Evolutionary conservation across 2,113 vertebrate species (phyloP).

Genomic region (Jacana jacana): DNA sequence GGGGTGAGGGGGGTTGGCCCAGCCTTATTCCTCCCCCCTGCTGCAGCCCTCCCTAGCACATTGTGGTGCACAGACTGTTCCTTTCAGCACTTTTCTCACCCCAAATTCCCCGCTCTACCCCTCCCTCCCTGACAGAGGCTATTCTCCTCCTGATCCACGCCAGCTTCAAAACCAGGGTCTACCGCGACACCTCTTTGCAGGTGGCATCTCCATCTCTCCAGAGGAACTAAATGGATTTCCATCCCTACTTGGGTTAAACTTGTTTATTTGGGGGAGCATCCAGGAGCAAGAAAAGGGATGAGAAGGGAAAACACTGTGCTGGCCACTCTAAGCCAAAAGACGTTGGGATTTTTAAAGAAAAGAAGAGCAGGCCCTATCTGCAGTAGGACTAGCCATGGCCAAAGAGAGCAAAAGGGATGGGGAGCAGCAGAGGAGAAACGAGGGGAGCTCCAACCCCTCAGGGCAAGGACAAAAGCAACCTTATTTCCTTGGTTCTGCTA

Average conservation of each 20-base stretch:
- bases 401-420: background rate
- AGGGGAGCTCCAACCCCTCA: background rate
- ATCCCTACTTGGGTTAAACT: background rate
- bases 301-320: background rate
- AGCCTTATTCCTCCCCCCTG: background rate
- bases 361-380: background rate
- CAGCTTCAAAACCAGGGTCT: background rate
- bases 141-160: slow-evolving; percentile 12
- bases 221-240: background rate
- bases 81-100: background rate
- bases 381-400: background rate
- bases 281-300: background rate
- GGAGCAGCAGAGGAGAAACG: background rate
- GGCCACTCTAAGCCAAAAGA: background rate
- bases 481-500: background rate
- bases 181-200: background rate
- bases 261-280: background rate
- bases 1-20: background rate
- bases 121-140: background rate
- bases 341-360: background rate
- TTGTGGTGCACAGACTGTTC: background rate
- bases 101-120: background rate
- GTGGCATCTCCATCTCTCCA: background rate
- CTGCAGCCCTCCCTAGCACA: background rate
- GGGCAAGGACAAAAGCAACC: background rate